Conservation (phyloP, 2,888 invertebrate genomes). For the Globia sparganii region DNA sequence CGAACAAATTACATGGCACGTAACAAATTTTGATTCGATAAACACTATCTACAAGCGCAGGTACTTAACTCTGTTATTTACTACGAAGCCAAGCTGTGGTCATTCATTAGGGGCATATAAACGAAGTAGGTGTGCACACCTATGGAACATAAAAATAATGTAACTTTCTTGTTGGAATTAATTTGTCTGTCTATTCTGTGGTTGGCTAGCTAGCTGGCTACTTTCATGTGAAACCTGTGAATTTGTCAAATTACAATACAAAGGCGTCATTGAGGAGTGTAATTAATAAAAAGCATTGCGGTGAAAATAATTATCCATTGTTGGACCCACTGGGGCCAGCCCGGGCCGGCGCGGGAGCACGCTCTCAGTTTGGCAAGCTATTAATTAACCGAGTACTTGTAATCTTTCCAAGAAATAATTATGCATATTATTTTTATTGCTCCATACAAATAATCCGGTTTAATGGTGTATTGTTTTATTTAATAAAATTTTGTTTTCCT, state of each 20-base stretch:
- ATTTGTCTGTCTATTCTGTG: conserved; percentile 44
- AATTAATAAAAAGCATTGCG: conserved; percentile 86
- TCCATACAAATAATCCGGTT: conserved; percentile 63
- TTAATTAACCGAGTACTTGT: conserved; percentile 66
- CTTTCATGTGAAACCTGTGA: conserved; percentile 80
- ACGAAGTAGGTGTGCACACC: conserved; percentile 43
- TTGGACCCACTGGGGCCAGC: conserved; percentile 64
- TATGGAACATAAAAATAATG: conserved; percentile 55
- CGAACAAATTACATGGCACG: conserved; percentile 64
- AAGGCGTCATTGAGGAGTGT: conserved; percentile 79
- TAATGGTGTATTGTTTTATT: conserved; percentile 58
- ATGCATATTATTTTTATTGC: conserved; percentile 64
- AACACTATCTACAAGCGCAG: conserved; percentile 63
- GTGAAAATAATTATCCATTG: conserved; percentile 86
- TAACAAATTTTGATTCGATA: conserved; percentile 68
- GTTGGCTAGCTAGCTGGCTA: conserved; percentile 50
- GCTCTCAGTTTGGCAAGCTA: conserved; percentile 64
- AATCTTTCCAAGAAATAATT: conserved; percentile 64
- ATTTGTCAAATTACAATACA: conserved; percentile 88
- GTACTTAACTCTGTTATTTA: conserved; percentile 67
- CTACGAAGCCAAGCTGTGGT: conserved; percentile 45
- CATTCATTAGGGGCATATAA: conserved; percentile 59
- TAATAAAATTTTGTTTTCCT: conserved; percentile 26
- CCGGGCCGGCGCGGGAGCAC: conserved; percentile 43
- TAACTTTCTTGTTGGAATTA: conserved; percentile 73